Conservation (phyloP, 2,888 invertebrate species). For the Cheilosia pagana region DNA sequence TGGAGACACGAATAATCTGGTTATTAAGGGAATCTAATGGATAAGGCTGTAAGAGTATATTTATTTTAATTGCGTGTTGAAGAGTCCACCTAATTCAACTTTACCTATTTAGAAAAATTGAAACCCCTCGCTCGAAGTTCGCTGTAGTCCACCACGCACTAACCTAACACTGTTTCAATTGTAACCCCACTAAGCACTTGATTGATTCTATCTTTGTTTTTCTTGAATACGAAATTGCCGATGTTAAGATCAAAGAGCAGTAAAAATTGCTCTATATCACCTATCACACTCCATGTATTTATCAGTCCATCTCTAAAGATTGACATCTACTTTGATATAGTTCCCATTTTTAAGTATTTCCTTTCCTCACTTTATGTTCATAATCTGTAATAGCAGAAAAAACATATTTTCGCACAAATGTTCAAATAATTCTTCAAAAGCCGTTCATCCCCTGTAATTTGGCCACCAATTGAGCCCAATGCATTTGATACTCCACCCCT, state of each 20-base stretch:
- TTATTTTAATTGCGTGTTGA: no score
- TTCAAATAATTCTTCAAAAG: slow-evolving; percentile 78
- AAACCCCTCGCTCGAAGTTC: no score
- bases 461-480: slow-evolving; percentile 67
- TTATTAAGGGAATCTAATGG: no score
- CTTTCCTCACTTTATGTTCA: slow-evolving; percentile 23
- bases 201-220: background rate
- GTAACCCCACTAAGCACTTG: no score
- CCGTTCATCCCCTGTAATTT: slow-evolving; percentile 77
- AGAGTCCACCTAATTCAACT: no score
- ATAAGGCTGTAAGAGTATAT: no score
- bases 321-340: slow-evolving; percentile 53
- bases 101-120: no score
- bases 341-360: slow-evolving; percentile 33
- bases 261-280: background rate
- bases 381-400: slow-evolving; percentile 64
- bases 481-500: slow-evolving; percentile 58
- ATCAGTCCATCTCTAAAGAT: slow-evolving; percentile 53
- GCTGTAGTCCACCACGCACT: no score
- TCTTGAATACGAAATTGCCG: slow-evolving; percentile 34
- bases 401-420: slow-evolving; percentile 83
- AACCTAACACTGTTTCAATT: no score
- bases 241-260: slow-evolving; percentile 46
- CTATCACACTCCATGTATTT: background rate
- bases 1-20: no score